Base-by-base conservation (phyloP, 2,888 invertebrate genomes). In the Lepidocyrtinus sp. region DNA sequence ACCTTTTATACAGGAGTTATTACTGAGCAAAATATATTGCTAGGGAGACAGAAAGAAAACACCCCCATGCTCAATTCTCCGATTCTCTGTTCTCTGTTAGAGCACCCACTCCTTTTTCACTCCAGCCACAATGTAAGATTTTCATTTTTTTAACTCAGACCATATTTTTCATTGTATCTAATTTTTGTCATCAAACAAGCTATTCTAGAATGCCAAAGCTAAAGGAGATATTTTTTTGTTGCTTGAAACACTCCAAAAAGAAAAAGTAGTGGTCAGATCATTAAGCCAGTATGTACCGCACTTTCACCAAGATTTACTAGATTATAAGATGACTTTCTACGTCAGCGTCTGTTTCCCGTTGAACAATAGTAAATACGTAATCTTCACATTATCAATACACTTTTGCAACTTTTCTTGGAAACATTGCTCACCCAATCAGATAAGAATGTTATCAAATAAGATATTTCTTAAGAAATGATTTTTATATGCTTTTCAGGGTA, bases 1-100 rank as follows among this genome's bases (percentile, higher is more conserved):
- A 15, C 78, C 75, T 82, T 82, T 82, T 84, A 84, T 82, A 75
- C 25, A 19, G 9, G 22, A 27, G 5, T 36, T 36, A 36, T 36
- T 7, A 12, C 36, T 36, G 36, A 5, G 12, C 36, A 36, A 36
- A 36, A 36, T 7, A 36, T 36, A 12, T 5, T 12, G 5, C 36
- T 36, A 12, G 36, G 27, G n/a, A 64, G 64, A 24, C 45, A 45
- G 45, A 17, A n/a, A 12, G 9, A 62, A 19, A 62, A 22, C 9
- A 19, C 22, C 36, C 22, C 36, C 5, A 19, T 24, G 5, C 63
- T 7, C n/a, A 24, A 21, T 36, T 27, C 27, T 55, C 68, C 19
- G 25, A 19, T 26, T 69, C 46, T 68, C 22, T 12, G n/a, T 21
- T 69, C 55, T 55, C 25, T 50, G 45, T 45, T n/a, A n/a, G 50